These are phyloP conservation scores for Frankliniella fusca DNA, from an alignment of 2,888 invertebrate genomes.

Conservation along the genomic window DNA sequence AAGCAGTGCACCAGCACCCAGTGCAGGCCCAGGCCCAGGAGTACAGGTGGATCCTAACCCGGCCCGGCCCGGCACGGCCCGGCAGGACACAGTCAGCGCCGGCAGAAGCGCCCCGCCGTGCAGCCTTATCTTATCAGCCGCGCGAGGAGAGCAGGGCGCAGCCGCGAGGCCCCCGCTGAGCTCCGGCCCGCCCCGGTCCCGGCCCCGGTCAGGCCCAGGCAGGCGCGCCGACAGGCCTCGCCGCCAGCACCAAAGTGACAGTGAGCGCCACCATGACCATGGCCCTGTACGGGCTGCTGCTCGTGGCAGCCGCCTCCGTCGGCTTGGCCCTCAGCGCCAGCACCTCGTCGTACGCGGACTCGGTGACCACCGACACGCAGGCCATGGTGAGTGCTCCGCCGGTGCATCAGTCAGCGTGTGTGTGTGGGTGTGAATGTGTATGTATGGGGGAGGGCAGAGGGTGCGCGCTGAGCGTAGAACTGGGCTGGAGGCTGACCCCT, in stretches of 20 bases:
- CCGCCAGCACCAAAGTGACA: neutral
- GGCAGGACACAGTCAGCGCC: no score
- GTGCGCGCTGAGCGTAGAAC: no score
- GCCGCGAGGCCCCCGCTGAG: neutral
- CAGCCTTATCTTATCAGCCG: neutral
- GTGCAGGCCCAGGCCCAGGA: no score
- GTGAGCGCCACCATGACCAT: neutral
- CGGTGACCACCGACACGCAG: neutral
- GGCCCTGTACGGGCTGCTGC: neutral
- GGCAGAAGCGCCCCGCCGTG: neutral
- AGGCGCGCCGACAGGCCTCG: neutral
- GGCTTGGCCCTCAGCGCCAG: neutral
- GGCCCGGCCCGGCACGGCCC: no score
- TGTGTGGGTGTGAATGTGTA: no score
- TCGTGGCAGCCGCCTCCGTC: neutral
- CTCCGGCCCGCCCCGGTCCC: no score
- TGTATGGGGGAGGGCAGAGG: no score
- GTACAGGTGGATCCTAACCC: no score
- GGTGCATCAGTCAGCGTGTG: no score
- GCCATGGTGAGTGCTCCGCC: neutral
- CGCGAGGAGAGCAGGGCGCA: neutral
- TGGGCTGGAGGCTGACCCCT: no score
- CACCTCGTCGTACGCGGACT: slow-evolving; percentile 1
- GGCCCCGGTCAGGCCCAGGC: no score
- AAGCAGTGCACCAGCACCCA: no score